These are phyloP conservation scores for Jordanella pulchra DNA, from an alignment of 2,797 vertebrate species.

Conservation along the genomic window DNA sequence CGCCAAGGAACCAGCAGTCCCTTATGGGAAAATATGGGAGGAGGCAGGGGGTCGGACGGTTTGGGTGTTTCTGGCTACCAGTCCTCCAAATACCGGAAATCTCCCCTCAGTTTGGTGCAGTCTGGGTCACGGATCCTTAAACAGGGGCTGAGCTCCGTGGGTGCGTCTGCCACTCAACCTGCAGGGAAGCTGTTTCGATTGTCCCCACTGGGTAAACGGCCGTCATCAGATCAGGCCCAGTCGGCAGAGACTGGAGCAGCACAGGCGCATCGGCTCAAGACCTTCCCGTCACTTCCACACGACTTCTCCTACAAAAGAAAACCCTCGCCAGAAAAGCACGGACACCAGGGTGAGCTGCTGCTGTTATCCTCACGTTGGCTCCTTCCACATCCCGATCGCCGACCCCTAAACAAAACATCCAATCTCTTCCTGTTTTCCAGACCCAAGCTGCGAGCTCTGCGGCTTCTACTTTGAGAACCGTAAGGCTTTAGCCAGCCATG, in stretches of 20 bases:
- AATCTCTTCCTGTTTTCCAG: constrained; percentile 40
- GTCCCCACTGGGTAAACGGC: constrained; percentile 81
- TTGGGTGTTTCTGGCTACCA: constrained; percentile 66
- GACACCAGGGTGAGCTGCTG: constrained; percentile 81
- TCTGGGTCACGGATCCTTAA: constrained; percentile 74
- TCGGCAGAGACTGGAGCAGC: constrained; percentile 49
- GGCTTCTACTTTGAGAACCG: constrained; percentile 97
- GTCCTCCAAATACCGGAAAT: constrained; percentile 71
- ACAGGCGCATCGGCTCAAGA: constrained; percentile 66
- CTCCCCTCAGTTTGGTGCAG: constrained; percentile 75
- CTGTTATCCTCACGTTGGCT: background rate
- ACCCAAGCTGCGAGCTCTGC: constrained; percentile 94
- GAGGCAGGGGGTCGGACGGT: constrained; percentile 53
- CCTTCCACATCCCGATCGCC: background rate
- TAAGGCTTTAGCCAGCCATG: constrained; percentile 94
- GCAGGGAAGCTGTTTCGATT: constrained; percentile 77
- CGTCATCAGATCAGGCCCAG: constrained; percentile 77
- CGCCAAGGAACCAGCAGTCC: constrained; percentile 67
- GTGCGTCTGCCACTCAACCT: constrained; percentile 62
- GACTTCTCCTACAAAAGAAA: constrained; percentile 91
- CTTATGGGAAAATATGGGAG: constrained; percentile 58
- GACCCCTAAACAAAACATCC: background rate
- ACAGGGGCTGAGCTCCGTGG: constrained; percentile 65
- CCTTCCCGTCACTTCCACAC: constrained; percentile 82
- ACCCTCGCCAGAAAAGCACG: constrained; percentile 85